phyloP scores from a whole-genome alignment of 2,113 vertebrate species.

The Chrysemys picta region DNA sequence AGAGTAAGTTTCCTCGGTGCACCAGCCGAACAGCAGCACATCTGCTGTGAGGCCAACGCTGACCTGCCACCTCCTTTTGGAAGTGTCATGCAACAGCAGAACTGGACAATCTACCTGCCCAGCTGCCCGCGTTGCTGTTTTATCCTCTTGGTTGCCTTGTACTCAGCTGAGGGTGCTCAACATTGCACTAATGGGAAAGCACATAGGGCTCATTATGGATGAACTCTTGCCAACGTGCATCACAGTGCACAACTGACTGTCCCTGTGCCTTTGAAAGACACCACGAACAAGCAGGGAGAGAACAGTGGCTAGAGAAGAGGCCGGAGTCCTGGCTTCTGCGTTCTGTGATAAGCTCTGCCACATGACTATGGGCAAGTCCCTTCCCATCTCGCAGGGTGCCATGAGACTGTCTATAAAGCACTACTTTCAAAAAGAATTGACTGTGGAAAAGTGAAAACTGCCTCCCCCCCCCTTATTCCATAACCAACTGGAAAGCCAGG shows the following conservation, averaged over 20 bases:
- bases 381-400: slow-evolving; percentile 9
- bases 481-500: slow-evolving; percentile 29
- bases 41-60: neutral
- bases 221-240: neutral
- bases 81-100: neutral
- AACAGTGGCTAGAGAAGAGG: neutral
- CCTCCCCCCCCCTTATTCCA: slow-evolving; percentile 7
- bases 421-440: slow-evolving; percentile 46
- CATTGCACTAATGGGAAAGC: neutral
- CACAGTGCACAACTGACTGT: neutral
- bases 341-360: slow-evolving; percentile 1
- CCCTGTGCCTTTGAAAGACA: neutral
- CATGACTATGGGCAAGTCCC: slow-evolving; percentile 37
- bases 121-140: neutral
- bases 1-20: neutral
- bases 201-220: neutral
- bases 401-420: slow-evolving; percentile 27
- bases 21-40: neutral
- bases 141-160: neutral
- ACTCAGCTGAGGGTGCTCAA: neutral
- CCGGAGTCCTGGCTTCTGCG: neutral
- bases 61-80: neutral
- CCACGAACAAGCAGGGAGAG: neutral
- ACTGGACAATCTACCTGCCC: neutral
- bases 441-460: slow-evolving; percentile 42